phyloP scores from a whole-genome alignment of 2,797 vertebrate genomes.

The Aphelocoma californica region DNA sequence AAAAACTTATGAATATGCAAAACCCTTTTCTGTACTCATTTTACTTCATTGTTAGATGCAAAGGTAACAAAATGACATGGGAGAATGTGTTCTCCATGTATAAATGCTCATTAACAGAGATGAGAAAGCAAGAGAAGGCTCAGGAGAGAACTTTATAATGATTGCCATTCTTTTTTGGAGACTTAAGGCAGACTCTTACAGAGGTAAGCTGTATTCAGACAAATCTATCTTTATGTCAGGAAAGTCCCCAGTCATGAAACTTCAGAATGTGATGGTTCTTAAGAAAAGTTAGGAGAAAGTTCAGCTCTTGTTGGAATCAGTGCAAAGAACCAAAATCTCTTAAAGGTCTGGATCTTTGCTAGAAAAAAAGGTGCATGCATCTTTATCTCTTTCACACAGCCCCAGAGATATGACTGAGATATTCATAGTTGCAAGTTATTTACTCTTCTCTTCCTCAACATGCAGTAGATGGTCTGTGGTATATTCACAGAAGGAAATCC shows the following conservation, averaged over 20 bases:
- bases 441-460: neutral
- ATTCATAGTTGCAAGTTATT: neutral
- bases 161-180: neutral
- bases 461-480: neutral
- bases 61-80: neutral
- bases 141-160: conserved; percentile 6
- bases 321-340: neutral
- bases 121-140: neutral
- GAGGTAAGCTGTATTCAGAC: neutral
- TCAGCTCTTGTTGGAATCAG: neutral
- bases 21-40: neutral
- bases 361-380: neutral
- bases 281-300: neutral
- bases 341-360: neutral
- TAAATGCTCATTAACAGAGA: conserved; percentile 19
- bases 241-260: neutral
- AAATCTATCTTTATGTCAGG: conserved; percentile 9
- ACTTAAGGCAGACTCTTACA: neutral
- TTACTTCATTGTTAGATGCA: neutral
- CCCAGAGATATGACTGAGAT: neutral
- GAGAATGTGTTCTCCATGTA: neutral
- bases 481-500: neutral
- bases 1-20: neutral
- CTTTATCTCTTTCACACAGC: neutral
- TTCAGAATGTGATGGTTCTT: neutral